Evolutionary conservation across 1,140 invertebrate genomes (phyloP), one percentile per base, ranked within the genome.

Genomic region (Triops longicaudatus): DNA sequence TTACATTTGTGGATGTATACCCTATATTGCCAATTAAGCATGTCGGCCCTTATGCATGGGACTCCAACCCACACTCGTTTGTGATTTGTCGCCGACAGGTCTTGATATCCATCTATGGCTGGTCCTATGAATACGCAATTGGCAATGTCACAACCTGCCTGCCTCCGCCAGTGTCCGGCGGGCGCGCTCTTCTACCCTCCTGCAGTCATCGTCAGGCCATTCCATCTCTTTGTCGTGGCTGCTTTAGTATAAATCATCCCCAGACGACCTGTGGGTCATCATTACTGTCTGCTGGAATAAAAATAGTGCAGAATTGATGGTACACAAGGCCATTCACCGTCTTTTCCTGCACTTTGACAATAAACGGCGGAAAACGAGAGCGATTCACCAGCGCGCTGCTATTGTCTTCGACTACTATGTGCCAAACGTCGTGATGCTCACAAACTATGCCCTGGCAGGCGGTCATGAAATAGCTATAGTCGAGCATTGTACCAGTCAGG

Each of bases 1-100:
- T 63, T 63, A 22, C 50, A 63, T n/a, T 63, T 63, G 50, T 63
- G 31, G 2, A 63, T 63, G 22, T 63, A 22, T 17, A 63, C 6
- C n/a, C 50, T 63, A 63, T 63, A 63, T 22, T 63, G 31, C 50
- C 50, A 63, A 63, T 63, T 63, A 63, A 63, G 17, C 50, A 63
- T 63, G 50, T 63, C 50, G 22, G 22, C 50, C n/a, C 50, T 63
- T 22, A 63, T 63, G 50, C 50, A 63, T n/a, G 17, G 50, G 14
- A 22, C 14, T 22, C 50, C 4, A n/a, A 63, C 17, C 31, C 31
- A 37, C 31, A 37, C 31, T 37, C 50, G 50, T 22, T 63, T 22
- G 17, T 63, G 50, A 63, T 63, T 63, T 63, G 50, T 63, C 50
- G 50, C 22, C 50, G 50, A 63, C 10, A 22, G n/a, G 50, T 63